Evolutionary conservation across 2,888 invertebrate species (phyloP), one percentile per base, ranked within the genome.

Genomic region (Pyrgus malvae): DNA sequence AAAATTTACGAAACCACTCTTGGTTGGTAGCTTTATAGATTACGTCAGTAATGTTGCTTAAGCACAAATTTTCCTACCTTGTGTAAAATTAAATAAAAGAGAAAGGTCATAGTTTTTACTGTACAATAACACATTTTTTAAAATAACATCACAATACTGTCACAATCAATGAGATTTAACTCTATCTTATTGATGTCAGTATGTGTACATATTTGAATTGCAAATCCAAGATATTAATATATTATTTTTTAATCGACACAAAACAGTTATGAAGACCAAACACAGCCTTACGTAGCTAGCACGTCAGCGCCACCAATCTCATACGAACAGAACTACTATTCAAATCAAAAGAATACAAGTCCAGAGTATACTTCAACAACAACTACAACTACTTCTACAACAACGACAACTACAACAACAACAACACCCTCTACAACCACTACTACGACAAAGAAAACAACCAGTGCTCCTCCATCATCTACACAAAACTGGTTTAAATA

Each of bases 241-340:
- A 61, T 67, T 68, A 74, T 74, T 78, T 66, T 74, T 66, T 73
- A 70, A 69, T 69, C 65, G 67, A 73, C 65, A 72, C 72, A 69
- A 67, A 62, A 76, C 83, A 90, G 90, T 81, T 80, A 78, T 68
- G 88, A 88, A 78, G 87, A 74, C 57, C 83, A 83, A 49, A 90
- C 90, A 78, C 79, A 83, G 73, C 83, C 88, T 68, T 89, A 84
- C 74, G 76, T 80, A 72, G 64, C 77, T 76, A 88, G 78, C 68
- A 83, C 86, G 58, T 58, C 76, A 68, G 70, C 76, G 65, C 70
- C 78, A 70, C 69, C 69, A 31, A 27, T 46, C 65, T 64, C 64
- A 60, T 67, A 67, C 64, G 69, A 70, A 65, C 67, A 69, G 64
- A 74, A 75, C 64, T 68, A 71, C 71, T 74, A 70, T 60, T 69